A percentile compares a stretch with the other conserved stretches of the same genome.
Conservation (phyloP, 2,797 vertebrate genomes). For the Darevskia nairensis region DNA sequence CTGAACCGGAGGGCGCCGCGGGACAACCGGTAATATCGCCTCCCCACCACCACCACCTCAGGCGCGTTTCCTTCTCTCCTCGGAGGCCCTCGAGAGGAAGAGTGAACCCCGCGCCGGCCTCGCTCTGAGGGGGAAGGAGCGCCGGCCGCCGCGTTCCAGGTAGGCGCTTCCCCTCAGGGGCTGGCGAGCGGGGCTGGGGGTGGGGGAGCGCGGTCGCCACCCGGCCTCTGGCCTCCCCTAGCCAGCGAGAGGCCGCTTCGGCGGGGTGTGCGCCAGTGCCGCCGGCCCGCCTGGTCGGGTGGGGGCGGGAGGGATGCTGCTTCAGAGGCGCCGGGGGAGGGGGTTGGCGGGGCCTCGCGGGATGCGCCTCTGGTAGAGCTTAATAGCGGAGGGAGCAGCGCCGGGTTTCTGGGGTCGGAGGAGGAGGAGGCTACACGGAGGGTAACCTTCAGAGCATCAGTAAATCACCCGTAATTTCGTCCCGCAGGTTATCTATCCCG, state of each 20-base stretch:
- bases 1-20: conserved; percentile 20
- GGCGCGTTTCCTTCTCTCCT: neutral
- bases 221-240: neutral
- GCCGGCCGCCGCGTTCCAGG: conserved; percentile 70
- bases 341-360: neutral
- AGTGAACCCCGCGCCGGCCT: neutral
- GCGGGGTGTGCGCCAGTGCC: neutral
- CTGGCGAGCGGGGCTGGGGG: neutral
- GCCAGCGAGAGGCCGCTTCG: neutral
- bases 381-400: accelerated
- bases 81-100: neutral
- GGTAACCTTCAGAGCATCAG: conserved; percentile 16
- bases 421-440: neutral
- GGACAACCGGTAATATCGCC: neutral
- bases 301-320: neutral
- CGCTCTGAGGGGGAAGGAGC: conserved; percentile 26
- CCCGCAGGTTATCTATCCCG: neutral
- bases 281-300: neutral
- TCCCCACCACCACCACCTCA: too few species aligned
- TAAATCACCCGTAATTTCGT: neutral
- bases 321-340: neutral
- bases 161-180: conserved; percentile 64
- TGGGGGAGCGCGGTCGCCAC: neutral
- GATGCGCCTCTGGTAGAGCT: neutral
- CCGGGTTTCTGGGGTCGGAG: neutral